Evolutionary conservation across 2,113 vertebrate genomes (phyloP).

Genomic region (Perognathus longimembris): DNA sequence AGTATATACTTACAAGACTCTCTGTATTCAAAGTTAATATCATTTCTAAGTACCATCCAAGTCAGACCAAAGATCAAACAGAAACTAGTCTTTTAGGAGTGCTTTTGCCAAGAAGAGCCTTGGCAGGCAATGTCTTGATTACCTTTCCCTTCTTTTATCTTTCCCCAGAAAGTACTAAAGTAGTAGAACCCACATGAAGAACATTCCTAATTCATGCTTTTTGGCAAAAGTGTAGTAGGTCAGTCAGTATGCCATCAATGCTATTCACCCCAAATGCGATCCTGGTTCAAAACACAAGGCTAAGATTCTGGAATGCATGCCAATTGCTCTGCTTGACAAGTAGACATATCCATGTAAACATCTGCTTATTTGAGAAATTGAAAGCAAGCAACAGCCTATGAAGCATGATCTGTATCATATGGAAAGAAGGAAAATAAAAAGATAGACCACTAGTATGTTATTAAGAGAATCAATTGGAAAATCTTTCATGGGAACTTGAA

Average conservation of each 20-base stretch:
- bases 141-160: not conserved
- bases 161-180: too few species aligned
- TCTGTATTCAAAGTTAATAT: not conserved
- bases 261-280: not conserved
- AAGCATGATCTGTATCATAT: not conserved
- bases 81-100: not conserved
- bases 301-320: not conserved
- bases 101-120: not conserved
- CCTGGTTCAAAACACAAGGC: constrained; percentile 36
- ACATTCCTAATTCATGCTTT: not conserved
- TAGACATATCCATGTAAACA: not conserved
- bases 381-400: not conserved
- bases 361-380: not conserved
- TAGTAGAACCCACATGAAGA: not conserved
- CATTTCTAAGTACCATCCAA: not conserved
- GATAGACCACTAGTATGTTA: not conserved
- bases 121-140: not conserved
- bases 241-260: not conserved
- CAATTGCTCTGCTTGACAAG: not conserved
- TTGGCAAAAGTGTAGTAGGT: not conserved
- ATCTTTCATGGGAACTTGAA: not conserved
- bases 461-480: not conserved
- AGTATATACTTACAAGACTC: not conserved
- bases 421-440: not conserved
- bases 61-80: constrained; percentile 34